Evolutionary conservation across 2,888 invertebrate genomes (phyloP).

Genomic region (Prionchulus punctatus): DNA sequence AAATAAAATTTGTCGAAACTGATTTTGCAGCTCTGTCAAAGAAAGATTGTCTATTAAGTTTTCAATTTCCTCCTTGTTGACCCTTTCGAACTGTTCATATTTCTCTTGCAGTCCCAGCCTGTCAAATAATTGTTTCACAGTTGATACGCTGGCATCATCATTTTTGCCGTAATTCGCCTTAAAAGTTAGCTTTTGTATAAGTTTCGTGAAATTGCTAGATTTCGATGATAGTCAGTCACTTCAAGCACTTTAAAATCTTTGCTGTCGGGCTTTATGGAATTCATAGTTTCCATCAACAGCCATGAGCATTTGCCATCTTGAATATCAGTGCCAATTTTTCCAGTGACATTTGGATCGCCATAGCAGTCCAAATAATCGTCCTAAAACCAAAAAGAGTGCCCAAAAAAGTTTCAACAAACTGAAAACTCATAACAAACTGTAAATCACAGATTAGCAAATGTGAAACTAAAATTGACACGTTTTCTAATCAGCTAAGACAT

Average conservation of each 20-base stretch:
- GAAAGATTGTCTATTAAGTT: not conserved
- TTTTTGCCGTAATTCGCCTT: not conserved
- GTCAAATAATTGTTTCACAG: not conserved
- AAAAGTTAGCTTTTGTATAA: not conserved
- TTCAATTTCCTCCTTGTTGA: not conserved
- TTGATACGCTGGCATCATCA: not conserved
- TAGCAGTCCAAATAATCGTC: conserved; percentile 81
- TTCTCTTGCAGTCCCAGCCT: not conserved
- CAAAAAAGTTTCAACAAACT: too few relatives aligned
- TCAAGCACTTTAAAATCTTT: too few relatives aligned
- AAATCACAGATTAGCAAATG: too few relatives aligned
- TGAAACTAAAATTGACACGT: too few relatives aligned
- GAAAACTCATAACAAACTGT: too few relatives aligned
- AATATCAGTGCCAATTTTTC: conserved; percentile 79
- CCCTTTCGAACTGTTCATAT: not conserved
- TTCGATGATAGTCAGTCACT: too few relatives aligned
- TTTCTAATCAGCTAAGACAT: too few relatives aligned
- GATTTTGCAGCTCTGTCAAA: not conserved
- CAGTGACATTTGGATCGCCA: conserved; percentile 64
- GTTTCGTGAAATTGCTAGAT: too few relatives aligned
- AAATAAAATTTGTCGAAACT: not conserved
- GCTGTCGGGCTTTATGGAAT: not conserved
- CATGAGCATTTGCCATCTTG: conserved; percentile 90
- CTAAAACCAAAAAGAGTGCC: conserved; percentile 20
- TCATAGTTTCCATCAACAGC: conserved; percentile 69